These are phyloP conservation scores for Trypoxylon attenuatum DNA, from an alignment of 2,888 invertebrate species.

Conservation along the genomic window DNA sequence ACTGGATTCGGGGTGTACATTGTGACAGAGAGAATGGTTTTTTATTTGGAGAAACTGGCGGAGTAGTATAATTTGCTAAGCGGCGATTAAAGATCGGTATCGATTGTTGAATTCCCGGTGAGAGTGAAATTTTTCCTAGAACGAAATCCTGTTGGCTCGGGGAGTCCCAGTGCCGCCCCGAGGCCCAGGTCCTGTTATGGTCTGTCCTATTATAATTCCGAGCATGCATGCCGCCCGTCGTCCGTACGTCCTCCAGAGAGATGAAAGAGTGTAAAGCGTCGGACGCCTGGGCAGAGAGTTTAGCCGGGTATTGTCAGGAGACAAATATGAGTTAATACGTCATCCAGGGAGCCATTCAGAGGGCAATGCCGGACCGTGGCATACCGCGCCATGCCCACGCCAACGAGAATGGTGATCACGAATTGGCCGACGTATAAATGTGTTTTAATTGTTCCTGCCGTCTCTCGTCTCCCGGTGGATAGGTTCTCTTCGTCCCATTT, in stretches of 20 bases:
- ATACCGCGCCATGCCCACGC: constrained; percentile 42
- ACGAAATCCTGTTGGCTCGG: constrained; percentile 45
- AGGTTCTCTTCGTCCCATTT: constrained; percentile 19
- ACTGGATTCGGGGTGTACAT: no score
- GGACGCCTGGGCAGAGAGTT: constrained; percentile 69
- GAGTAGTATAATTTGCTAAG: no score
- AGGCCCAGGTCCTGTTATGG: constrained; percentile 48
- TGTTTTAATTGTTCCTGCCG: constrained; percentile 67
- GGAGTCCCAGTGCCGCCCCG: constrained; percentile 32
- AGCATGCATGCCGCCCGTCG: constrained; percentile 49
- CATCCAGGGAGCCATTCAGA: constrained; percentile 67
- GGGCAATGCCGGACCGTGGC: no score
- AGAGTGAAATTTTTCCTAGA: constrained; percentile 44
- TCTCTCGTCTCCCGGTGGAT: constrained; percentile 25
- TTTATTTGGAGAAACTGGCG: no score
- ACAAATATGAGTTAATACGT: constrained; percentile 73
- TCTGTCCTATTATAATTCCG: constrained; percentile 61
- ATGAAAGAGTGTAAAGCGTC: constrained; percentile 67
- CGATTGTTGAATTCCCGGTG: not conserved
- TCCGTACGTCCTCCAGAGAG: constrained; percentile 52
- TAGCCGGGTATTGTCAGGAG: constrained; percentile 68
- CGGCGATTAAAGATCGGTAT: not conserved
- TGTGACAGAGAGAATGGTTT: no score
- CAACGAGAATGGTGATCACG: constrained; percentile 66
- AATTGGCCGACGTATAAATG: constrained; percentile 69